Conservation (phyloP, 1,140 invertebrate species). For the Leptopilina boulardi region DNA sequence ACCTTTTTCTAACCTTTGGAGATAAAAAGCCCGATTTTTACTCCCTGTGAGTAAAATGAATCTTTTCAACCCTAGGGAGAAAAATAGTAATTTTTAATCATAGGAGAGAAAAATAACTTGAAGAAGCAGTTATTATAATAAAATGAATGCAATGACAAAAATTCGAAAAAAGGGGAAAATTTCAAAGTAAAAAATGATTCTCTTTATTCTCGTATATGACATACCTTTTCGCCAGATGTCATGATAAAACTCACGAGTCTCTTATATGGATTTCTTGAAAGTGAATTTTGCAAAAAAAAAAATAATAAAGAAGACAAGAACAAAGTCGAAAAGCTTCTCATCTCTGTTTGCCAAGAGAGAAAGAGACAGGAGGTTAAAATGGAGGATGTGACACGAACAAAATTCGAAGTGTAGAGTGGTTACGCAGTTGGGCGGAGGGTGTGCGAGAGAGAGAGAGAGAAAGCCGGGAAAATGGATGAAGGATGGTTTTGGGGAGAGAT, state of each 20-base stretch:
- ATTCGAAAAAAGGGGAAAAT: no score
- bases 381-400: neutral
- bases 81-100: no score
- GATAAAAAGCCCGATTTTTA: no score
- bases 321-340: neutral
- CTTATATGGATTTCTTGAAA: neutral
- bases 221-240: neutral
- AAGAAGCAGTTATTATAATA: no score
- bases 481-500: neutral
- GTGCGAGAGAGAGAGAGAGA: neutral
- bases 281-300: neutral
- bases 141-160: no score
- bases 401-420: slow-evolving; percentile 5
- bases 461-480: slow-evolving; percentile 20
- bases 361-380: neutral
- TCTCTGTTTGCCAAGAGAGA: neutral
- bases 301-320: neutral
- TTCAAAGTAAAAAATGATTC: no score
- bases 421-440: slow-evolving; percentile 9
- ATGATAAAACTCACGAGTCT: neutral
- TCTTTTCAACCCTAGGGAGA: no score
- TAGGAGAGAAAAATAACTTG: no score
- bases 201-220: no score
- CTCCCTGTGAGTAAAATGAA: no score
- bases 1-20: no score